Conservation (phyloP, 37 sponge, comb jelly and placozoan genomes). For the Crambe crambe region DNA sequence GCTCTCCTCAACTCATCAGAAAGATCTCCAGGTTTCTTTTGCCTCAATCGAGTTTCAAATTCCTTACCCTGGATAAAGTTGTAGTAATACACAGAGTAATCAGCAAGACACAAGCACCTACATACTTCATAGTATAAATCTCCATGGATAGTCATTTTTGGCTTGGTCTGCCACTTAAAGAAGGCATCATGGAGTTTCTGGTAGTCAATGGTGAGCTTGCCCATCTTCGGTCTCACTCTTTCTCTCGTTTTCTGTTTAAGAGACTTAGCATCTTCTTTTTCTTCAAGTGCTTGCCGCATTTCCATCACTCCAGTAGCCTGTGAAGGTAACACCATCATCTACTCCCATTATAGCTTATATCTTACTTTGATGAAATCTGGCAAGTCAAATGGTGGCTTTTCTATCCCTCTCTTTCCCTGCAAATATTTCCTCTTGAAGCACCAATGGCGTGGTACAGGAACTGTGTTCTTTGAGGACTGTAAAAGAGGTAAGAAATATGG, state of each 20-base stretch:
- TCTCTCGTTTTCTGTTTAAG: slow-evolving; percentile 91
- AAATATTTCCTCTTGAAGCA: slow-evolving; percentile 98
- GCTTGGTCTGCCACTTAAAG: slow-evolving; percentile 99
- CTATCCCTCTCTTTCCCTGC: slow-evolving; percentile 97
- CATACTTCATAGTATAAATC: slow-evolving; percentile 93
- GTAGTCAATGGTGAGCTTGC: slow-evolving; percentile 97
- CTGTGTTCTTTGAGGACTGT: slow-evolving; percentile 90
- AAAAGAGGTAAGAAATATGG: neutral
- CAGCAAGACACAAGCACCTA: neutral
- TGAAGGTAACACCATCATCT: neutral
- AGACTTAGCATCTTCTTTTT: slow-evolving; percentile 88
- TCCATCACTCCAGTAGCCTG: slow-evolving; percentile 97
- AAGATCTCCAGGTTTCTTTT: slow-evolving; percentile 95
- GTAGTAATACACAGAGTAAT: too few relatives aligned
- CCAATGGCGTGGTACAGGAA: slow-evolving; percentile 97
- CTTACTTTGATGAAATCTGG: slow-evolving; percentile 95
- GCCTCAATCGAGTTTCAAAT: slow-evolving; percentile 92
- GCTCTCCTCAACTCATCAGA: slow-evolving; percentile 89
- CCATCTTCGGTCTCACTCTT: slow-evolving; percentile 91
- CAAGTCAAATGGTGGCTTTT: slow-evolving; percentile 91
- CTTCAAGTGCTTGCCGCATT: slow-evolving; percentile 95
- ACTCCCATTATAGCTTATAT: neutral
- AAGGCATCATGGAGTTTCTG: slow-evolving; percentile 99
- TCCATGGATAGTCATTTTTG: slow-evolving; percentile 91
- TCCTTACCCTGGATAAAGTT: slow-evolving; percentile 95